Percentiles rank a stretch among this genome's conserved stretches.
Evolutionary conservation across 2,888 invertebrate genomes (phyloP).

Genomic region (Xylocampa areola): DNA sequence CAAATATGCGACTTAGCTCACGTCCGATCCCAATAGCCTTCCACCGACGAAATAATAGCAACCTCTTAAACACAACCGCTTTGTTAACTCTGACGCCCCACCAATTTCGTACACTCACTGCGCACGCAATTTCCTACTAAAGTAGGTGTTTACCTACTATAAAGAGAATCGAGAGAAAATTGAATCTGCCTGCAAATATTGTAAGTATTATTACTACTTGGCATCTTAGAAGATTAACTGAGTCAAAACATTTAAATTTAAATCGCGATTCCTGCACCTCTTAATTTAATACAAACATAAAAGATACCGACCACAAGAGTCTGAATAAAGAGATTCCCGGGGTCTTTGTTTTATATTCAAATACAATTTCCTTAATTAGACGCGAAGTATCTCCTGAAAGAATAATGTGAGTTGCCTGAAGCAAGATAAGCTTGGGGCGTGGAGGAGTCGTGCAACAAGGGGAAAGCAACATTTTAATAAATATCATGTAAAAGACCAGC

Average conservation of each 20-base stretch:
- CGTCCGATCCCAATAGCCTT: conserved; percentile 50
- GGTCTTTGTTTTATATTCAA: conserved; percentile 76
- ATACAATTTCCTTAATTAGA: conserved; percentile 82
- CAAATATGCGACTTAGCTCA: conserved; percentile 60
- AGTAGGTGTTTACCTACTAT: conserved; percentile 29
- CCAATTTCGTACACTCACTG: conserved; percentile 61
- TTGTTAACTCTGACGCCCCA: conserved; percentile 61
- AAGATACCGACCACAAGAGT: conserved; percentile 63
- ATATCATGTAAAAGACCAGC: conserved; percentile 60
- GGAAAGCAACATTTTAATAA: conserved; percentile 60
- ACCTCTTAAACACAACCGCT: conserved; percentile 63
- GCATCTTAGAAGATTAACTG: conserved; percentile 21
- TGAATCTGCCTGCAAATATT: conserved; percentile 6
- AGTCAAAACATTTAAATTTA: conserved; percentile 32
- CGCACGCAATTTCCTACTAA: conserved; percentile 56
- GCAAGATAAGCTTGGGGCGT: conserved; percentile 61
- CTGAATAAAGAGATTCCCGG: conserved; percentile 69
- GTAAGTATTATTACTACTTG: conserved; percentile 3
- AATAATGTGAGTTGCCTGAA: conserved; percentile 73
- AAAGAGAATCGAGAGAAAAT: conserved; percentile 23
- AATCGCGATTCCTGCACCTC: conserved; percentile 39
- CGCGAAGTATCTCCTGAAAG: conserved; percentile 74
- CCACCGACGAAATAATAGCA: conserved; percentile 61
- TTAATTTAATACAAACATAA: conserved; percentile 66
- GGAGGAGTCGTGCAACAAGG: conserved; percentile 53